Percentiles rank a stretch among this genome's conserved stretches.
Evolutionary conservation across 2,888 invertebrate genomes (phyloP).

Genomic region (Platerodrilus igneus): DNA sequence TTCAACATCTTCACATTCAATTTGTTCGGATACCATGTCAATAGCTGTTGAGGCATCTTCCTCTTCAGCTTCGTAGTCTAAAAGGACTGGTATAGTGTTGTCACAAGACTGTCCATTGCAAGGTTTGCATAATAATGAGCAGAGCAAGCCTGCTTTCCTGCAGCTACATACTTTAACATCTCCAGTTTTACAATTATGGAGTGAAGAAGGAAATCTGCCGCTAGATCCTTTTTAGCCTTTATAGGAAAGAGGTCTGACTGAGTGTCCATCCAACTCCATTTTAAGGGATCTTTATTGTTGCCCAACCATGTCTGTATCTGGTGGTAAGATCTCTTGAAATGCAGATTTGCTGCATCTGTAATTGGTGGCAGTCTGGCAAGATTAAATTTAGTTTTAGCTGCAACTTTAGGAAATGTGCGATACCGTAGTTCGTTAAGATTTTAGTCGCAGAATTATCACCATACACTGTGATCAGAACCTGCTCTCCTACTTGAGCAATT

Average conservation of each 20-base stretch:
- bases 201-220: not conserved
- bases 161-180: too few relatives aligned
- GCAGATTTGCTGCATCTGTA: not conserved
- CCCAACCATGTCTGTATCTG: constrained; percentile 5
- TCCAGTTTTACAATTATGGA: too few relatives aligned
- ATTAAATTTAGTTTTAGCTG: not conserved
- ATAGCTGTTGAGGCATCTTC: too few relatives aligned
- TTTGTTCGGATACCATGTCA: too few relatives aligned
- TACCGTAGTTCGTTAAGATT: constrained; percentile 1
- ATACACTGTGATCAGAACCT: constrained; percentile 1
- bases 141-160: too few relatives aligned
- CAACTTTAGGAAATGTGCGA: not conserved
- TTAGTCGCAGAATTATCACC: not conserved
- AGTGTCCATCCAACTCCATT: constrained; percentile 2
- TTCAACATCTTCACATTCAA: too few relatives aligned
- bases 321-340: not conserved
- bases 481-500: constrained; percentile 4
- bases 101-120: too few relatives aligned
- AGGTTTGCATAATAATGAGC: too few relatives aligned
- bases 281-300: not conserved
- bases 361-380: not conserved
- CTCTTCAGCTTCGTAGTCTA: too few relatives aligned
- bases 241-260: not conserved
- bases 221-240: not conserved
- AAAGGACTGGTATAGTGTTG: too few relatives aligned